These are phyloP conservation scores for Tetramorium bicarinatum DNA, from an alignment of 2,888 invertebrate species.

Conservation along the genomic window DNA sequence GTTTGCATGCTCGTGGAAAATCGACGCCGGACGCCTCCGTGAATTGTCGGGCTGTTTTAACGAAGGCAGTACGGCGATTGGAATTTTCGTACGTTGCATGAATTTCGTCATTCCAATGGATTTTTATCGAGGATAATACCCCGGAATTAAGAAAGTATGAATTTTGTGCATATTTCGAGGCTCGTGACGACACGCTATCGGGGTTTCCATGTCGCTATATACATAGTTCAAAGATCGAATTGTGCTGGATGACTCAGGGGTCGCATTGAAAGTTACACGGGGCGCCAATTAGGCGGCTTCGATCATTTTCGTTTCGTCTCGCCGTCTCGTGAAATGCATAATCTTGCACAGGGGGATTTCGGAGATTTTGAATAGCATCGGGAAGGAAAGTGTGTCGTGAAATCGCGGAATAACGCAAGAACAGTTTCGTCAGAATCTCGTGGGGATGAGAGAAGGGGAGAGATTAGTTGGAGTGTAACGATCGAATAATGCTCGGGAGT, in stretches of 20 bases:
- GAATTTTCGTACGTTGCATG: not conserved
- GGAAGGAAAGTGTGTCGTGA: not conserved
- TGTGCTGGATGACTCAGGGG: slow-evolving; percentile 41
- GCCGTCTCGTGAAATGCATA: not conserved
- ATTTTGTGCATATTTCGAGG: not conserved
- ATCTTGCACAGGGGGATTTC: not conserved
- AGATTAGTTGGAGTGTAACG: slow-evolving; percentile 26
- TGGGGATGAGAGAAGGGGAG: not conserved
- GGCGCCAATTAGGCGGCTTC: not conserved
- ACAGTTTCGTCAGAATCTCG: slow-evolving; percentile 3
- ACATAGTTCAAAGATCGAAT: slow-evolving; percentile 32
- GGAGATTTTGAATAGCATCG: not conserved
- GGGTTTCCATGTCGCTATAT: not conserved
- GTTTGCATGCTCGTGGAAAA: not conserved
- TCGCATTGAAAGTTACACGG: slow-evolving; percentile 1
- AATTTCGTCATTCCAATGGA: not conserved
- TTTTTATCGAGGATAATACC: not conserved
- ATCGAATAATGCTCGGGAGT: slow-evolving; percentile 30
- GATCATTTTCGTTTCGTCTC: not conserved
- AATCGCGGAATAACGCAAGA: not conserved
- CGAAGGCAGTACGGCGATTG: not conserved
- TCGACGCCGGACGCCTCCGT: not conserved
- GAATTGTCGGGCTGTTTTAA: not conserved
- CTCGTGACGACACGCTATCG: not conserved
- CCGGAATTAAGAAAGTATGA: not conserved